Evolutionary conservation across 2,113 vertebrate genomes (phyloP).

Genomic region (Tragelaphus scriptus): DNA sequence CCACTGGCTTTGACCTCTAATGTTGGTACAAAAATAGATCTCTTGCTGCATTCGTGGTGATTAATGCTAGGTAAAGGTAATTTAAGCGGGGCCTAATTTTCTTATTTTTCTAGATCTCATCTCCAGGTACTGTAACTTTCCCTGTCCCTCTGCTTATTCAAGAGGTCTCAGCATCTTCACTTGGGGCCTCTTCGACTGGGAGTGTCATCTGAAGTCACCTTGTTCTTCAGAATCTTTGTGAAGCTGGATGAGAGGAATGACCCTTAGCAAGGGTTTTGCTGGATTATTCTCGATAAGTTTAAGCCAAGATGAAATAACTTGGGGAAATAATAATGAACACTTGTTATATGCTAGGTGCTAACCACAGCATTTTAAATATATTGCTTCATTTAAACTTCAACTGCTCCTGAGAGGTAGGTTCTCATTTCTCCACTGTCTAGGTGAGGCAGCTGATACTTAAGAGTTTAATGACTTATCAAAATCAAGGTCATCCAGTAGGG

Average conservation of each 20-base stretch:
- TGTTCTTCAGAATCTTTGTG: conserved; percentile 18
- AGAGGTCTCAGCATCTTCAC: neutral
- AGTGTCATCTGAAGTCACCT: conserved; percentile 24
- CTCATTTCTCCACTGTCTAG: neutral
- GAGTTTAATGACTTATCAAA: neutral
- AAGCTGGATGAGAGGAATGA: neutral
- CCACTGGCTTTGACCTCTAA: conserved; percentile 76
- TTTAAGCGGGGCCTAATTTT: conserved; percentile 78
- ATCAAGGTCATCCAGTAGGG: neutral
- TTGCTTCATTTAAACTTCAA: neutral
- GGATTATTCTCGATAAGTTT: neutral
- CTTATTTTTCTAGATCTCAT: conserved; percentile 77
- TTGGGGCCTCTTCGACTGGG: neutral
- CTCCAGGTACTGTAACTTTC: conserved; percentile 51
- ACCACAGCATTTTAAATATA: neutral
- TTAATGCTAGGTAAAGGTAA: conserved; percentile 84
- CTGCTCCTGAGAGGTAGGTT: neutral
- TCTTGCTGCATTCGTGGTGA: conserved; percentile 75
- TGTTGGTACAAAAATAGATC: conserved; percentile 78
- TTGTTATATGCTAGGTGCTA: neutral
- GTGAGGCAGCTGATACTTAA: neutral
- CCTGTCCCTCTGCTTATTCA: neutral
- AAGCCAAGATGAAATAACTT: neutral
- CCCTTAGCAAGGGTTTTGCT: neutral
- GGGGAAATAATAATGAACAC: neutral